Conservation (phyloP, 2,888 invertebrate genomes). For the Pinctada fucata region DNA sequence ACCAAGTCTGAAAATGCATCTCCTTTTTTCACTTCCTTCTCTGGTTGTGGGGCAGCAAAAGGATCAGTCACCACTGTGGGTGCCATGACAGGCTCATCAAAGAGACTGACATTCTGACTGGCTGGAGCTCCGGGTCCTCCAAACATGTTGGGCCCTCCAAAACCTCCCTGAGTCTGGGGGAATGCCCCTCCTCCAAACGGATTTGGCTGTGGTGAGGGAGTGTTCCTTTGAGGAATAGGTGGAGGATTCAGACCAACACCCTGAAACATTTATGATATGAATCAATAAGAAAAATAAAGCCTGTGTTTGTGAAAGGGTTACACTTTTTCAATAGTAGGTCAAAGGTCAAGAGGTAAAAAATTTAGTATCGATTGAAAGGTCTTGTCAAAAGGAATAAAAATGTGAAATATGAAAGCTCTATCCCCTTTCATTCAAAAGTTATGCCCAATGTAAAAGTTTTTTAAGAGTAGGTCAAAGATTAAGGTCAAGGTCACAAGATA, state of each 20-base stretch:
- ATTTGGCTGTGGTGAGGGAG: conserved; percentile 17
- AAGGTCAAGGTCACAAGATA: conserved; percentile 42
- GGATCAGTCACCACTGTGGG: conserved; percentile 42
- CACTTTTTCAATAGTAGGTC: not conserved
- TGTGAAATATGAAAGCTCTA: too few species aligned
- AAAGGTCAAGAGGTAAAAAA: too few species aligned
- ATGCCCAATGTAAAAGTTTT: too few species aligned
- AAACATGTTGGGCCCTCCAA: conserved; percentile 17
- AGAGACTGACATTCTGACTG: conserved; percentile 15
- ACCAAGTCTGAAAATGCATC: conserved; percentile 64
- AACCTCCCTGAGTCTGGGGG: conserved; percentile 14
- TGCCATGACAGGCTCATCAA: conserved; percentile 47
- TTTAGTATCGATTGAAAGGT: not conserved
- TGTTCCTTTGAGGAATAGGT: conserved; percentile 29
- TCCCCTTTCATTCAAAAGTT: too few species aligned
- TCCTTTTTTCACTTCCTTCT: conserved; percentile 10
- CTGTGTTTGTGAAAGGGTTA: not conserved
- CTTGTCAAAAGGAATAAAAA: conserved; percentile 35
- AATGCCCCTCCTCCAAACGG: conserved; percentile 25
- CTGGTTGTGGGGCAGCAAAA: conserved; percentile 30
- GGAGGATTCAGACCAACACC: conserved; percentile 4
- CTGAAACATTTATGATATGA: too few species aligned
- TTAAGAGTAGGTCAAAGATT: conserved; percentile 58
- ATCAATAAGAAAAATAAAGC: not conserved
- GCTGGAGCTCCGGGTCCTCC: not conserved